Evolutionary conservation across 2,797 vertebrate genomes (phyloP), one percentile per base, ranked within the genome.

Genomic region (Melanotaenia trifasciata): DNA sequence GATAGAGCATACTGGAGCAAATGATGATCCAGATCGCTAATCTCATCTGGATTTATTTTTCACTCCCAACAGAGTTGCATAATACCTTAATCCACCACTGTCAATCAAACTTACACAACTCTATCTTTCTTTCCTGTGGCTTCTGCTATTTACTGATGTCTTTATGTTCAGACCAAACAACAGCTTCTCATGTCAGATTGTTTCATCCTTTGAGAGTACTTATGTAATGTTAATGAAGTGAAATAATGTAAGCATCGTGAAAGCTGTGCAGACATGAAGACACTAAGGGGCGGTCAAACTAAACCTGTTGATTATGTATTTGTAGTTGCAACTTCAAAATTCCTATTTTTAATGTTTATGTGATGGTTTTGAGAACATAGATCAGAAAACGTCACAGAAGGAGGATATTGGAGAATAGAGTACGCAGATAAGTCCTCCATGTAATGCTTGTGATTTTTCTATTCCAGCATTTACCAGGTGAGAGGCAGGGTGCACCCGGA

Each of bases 21-120:
- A 73, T 0, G 58, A 79, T 75, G 87, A 83, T 83, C 75, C 77
- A 88, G 84, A 91, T 87, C 81, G 20, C 80, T 93, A 93, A 93
- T 91, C 91, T 91, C 89, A 92, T 93, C 89, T 89, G 90, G 88
- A 87, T 93, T 92, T 93, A 78, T 91, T 88, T 84, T 81, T 78
- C 64, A 82, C 86, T 92, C 88, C 83, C 90, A 77, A 64, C 84
- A 86, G 84, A 83, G 90, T 94, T 94, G 81, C 77, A 64, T 93
- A 93, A 94, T 74, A 76, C 89, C 68, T 84, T 93, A 93, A 94
- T 94, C 94, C 90, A 73, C 67, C 0, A 51, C 84, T 89, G 89
- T 91, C 92, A 81, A 72, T 94, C 93, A 89, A 88, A 90, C 3
- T 70, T 75, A 87, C 81, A 81, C 83, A 84, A 82, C 86, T 83